Evolutionary conservation across 1,140 invertebrate genomes (phyloP), one percentile per base, ranked within the genome.

Genomic region (Telenomus remus): DNA sequence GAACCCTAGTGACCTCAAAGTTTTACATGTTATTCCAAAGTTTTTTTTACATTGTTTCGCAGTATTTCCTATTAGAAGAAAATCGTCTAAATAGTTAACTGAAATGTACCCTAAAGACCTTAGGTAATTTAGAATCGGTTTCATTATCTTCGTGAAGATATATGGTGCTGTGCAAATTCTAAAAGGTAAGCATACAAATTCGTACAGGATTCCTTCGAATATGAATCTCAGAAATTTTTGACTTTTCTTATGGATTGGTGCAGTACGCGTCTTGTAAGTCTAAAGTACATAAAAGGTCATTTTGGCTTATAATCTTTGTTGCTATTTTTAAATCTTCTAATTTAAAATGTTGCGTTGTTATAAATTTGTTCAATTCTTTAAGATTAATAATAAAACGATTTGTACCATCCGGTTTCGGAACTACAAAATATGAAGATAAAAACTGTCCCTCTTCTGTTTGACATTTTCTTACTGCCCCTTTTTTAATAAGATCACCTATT

Each of bases 111-210:
- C 63, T 66, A n/a, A n/a, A 27, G 12, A 16, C 42, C 51, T 37
- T 12, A 66, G 33, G 7, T 59, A 49, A 7, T 12, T 35, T 14
- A 61, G 19, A 27, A 80, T 55, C 11, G 80, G 80, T 53, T 80
- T 81, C 47, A 79, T 49, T 19, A 80, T 43, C 53, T 81, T 81
- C 16, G 80, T 80, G 37, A 80, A 81, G 5, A 80, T 46, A 61
- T 64, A 76, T 39, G 78, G 71, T 1, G 54, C 55, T 2, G 43
- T 61, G n/a, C 15, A 59, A 19, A 77, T 35, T 0, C 76, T 78
- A 42, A 81, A 78, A 4, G 73, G 77, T 10, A 80, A 14, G 61
- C 37, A 43, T 11, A 11, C 37, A 14, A 65, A 55, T 19, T 54
- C 39, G 34, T 47, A 65, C 1, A 39, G 39, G 7, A 43, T n/a